A percentile compares a stretch with the other conserved stretches of the same genome.
Evolutionary conservation across 2,113 vertebrate species (phyloP).

Genomic region (Morone saxatilis): DNA sequence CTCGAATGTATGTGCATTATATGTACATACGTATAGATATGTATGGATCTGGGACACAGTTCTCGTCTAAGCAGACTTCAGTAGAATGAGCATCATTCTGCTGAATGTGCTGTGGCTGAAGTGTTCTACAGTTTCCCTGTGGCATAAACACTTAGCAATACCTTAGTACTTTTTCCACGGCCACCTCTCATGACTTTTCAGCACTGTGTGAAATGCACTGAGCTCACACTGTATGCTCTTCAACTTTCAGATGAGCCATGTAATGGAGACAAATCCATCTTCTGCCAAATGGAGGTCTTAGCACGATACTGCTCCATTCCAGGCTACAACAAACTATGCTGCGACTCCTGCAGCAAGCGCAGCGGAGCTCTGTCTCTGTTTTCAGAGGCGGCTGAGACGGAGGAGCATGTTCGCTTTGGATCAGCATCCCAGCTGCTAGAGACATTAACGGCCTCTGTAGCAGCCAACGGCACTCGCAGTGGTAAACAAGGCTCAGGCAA

Average conservation of each 20-base stretch:
- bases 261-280: conserved; percentile 95
- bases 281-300: conserved; percentile 98
- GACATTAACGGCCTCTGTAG: conserved; percentile 65
- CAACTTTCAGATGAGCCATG: conserved; percentile 92
- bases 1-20: no score
- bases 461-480: conserved; percentile 60
- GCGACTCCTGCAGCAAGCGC: conserved; percentile 91
- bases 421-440: conserved; percentile 75
- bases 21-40: not conserved
- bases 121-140: not conserved
- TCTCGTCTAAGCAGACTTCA: not conserved
- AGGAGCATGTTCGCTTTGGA: conserved; percentile 80
- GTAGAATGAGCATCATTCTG: not conserved
- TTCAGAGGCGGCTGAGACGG: conserved; percentile 79
- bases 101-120: not conserved
- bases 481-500: conserved; percentile 52
- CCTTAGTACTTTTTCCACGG: no score
- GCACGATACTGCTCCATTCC: conserved; percentile 97
- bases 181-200: not conserved
- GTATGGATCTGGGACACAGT: not conserved
- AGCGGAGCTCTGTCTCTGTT: conserved; percentile 81
- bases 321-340: conserved; percentile 95
- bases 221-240: conserved; percentile 9
- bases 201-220: not conserved
- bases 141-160: not conserved